These are phyloP conservation scores for Lepus americanus DNA, from an alignment of 2,113 vertebrate genomes.

Conservation along the genomic window DNA sequence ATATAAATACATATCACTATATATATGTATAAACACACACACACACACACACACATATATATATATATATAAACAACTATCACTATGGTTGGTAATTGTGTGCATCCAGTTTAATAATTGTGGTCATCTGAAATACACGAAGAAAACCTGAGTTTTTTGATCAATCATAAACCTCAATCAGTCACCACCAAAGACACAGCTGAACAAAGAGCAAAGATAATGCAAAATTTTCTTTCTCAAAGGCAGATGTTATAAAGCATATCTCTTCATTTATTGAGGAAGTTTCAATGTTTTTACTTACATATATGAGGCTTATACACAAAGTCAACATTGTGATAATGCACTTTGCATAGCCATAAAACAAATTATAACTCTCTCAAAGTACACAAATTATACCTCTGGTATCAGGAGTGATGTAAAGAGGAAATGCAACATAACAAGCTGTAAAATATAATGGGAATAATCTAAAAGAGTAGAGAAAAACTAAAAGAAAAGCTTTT, in stretches of 20 bases:
- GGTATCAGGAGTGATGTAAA: neutral
- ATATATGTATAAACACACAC: no score
- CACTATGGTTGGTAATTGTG: neutral
- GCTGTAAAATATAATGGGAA: neutral
- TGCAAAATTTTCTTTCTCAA: neutral
- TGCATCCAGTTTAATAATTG: neutral
- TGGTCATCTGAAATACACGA: neutral
- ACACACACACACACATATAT: neutral
- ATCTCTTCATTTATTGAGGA: neutral
- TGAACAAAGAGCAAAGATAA: neutral
- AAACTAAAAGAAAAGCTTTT: neutral
- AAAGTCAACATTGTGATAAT: neutral
- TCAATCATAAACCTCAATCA: neutral
- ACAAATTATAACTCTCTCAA: neutral
- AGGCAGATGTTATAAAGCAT: neutral
- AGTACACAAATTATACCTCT: neutral
- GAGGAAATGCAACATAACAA: neutral
- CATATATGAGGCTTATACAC: neutral
- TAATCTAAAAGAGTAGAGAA: neutral
- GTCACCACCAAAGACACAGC: rapidly evolving
- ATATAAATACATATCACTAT: no score
- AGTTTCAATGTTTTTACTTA: neutral
- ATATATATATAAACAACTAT: no score
- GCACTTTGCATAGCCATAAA: neutral
- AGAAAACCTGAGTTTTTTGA: neutral